Conservation (phyloP, 2,888 invertebrate genomes). For the Tenthredo mesomela region DNA sequence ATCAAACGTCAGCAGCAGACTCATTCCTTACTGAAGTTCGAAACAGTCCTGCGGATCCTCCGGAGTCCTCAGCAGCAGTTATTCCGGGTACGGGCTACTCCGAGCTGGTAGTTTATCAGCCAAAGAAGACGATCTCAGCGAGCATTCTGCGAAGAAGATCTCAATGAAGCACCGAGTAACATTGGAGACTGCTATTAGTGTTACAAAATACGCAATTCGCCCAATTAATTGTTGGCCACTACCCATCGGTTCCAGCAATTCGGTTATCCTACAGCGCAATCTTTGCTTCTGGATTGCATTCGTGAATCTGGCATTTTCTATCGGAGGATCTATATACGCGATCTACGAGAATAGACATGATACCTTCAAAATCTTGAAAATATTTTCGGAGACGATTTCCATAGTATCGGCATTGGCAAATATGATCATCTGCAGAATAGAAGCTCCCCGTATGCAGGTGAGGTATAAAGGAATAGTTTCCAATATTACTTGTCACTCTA, state of each 20-base stretch:
- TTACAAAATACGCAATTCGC: neutral
- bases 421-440: constrained; percentile 52
- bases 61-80: no score
- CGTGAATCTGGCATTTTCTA: neutral
- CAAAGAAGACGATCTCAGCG: neutral
- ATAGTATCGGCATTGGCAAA: constrained; percentile 16
- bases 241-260: neutral
- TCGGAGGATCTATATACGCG: neutral
- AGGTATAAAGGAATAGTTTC: constrained; percentile 13
- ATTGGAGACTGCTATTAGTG: neutral
- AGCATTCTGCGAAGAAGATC: neutral
- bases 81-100: neutral
- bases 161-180: constrained; percentile 43
- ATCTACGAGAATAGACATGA: neutral
- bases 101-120: neutral
- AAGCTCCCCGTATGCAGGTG: constrained; percentile 21
- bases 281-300: neutral
- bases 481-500: neutral
- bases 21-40: neutral
- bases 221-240: constrained; percentile 12
- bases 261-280: neutral
- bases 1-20: neutral
- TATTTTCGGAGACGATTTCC: neutral
- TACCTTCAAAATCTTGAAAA: neutral
- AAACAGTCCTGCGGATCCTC: neutral